Percentiles rank a stretch among this genome's conserved stretches.
Evolutionary conservation across 2,797 vertebrate genomes (phyloP).

Genomic region (Perodicticus potto): DNA sequence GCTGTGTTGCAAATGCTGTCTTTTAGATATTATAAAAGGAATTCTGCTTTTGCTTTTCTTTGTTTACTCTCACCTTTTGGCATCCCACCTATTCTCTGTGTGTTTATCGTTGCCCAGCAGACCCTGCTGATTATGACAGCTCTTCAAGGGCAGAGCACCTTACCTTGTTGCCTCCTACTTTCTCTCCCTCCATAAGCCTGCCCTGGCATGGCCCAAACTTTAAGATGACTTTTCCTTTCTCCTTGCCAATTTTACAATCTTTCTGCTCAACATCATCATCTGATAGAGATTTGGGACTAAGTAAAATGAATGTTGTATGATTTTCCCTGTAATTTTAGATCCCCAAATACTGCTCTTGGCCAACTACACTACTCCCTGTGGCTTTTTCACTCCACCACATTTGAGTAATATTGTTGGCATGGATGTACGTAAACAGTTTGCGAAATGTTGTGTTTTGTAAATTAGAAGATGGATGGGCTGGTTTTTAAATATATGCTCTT

Average conservation of each 20-base stretch:
- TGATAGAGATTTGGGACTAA: slow-evolving; percentile 80
- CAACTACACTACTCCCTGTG: slow-evolving; percentile 65
- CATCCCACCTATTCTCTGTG: not conserved
- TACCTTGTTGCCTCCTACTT: not conserved
- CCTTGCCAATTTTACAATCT: slow-evolving; percentile 75
- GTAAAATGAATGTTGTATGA: slow-evolving; percentile 74
- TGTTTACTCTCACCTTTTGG: slow-evolving; percentile 23
- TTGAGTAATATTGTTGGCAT: slow-evolving; percentile 81
- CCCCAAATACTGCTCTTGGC: slow-evolving; percentile 74
- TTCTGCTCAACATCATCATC: slow-evolving; percentile 78
- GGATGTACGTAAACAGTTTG: slow-evolving; percentile 76
- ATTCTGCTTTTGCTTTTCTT: not conserved
- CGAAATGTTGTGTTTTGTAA: slow-evolving; percentile 78
- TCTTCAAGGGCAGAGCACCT: slow-evolving; percentile 50
- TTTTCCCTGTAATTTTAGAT: slow-evolving; percentile 82
- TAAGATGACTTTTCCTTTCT: slow-evolving; percentile 77
- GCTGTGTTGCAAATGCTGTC: not conserved
- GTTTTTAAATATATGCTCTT: slow-evolving; percentile 54
- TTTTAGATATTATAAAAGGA: not conserved
- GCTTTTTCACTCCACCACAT: slow-evolving; percentile 69
- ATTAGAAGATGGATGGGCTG: slow-evolving; percentile 71
- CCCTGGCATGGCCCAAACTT: slow-evolving; percentile 63
- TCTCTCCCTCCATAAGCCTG: slow-evolving; percentile 1
- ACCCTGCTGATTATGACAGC: not conserved
- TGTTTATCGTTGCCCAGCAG: not conserved